A percentile compares a stretch with the other conserved stretches of the same genome.
Evolutionary conservation across 1,140 invertebrate species (phyloP).

Genomic region (Drosophila guanche): DNA sequence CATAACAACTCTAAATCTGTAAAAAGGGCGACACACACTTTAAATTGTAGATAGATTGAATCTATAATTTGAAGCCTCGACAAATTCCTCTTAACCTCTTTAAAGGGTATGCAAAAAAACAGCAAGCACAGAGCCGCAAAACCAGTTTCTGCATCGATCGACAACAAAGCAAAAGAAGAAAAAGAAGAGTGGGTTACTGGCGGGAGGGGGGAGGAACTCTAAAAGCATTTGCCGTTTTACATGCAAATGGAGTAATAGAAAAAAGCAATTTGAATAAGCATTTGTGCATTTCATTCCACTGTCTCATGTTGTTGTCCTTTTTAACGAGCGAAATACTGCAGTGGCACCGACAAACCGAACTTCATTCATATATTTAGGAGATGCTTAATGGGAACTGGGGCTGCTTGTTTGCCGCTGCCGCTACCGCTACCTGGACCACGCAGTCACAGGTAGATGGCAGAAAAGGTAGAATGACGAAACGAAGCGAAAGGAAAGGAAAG

Average conservation of each 20-base stretch:
- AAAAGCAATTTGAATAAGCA: conserved; percentile 46
- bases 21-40: too few species aligned
- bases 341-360: conserved; percentile 57
- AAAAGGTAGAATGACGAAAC: conserved; percentile 43
- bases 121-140: conserved; percentile 34
- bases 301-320: conserved; percentile 44
- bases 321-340: conserved; percentile 31
- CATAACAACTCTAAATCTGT: too few species aligned
- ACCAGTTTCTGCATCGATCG: conserved; percentile 56
- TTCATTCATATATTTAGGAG: conserved; percentile 79
- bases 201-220: conserved; percentile 10
- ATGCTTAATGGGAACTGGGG: conserved; percentile 68
- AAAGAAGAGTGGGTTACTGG: background rate
- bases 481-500: conserved; percentile 1
- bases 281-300: conserved; percentile 24
- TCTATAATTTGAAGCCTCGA: too few species aligned
- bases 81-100: too few species aligned
- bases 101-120: conserved; percentile 10
- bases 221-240: conserved; percentile 1
- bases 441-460: conserved; percentile 49
- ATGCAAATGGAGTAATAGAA: conserved; percentile 43
- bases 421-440: conserved; percentile 30
- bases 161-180: conserved; percentile 22
- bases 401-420: conserved; percentile 26
- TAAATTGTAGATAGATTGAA: too few species aligned